Conservation (phyloP, 2,797 vertebrate species). For the Zalophus californianus region DNA sequence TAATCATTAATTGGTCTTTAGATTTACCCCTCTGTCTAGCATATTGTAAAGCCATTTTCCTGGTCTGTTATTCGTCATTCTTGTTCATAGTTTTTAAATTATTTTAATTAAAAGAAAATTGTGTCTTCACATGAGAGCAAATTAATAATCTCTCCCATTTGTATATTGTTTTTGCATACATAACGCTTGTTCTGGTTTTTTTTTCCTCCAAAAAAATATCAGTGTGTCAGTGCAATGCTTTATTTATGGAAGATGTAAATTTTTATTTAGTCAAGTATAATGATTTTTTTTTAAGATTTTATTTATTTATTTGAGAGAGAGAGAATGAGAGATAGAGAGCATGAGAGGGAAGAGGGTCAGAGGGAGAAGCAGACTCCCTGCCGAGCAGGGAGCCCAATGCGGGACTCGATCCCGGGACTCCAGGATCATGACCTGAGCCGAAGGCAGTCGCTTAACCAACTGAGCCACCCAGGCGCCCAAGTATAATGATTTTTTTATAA, state of each 20-base stretch:
- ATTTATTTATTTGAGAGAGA: no score
- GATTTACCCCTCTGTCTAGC: background rate
- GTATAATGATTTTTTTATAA: background rate
- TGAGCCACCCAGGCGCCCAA: background rate
- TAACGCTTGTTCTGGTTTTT: background rate
- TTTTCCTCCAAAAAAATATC: background rate
- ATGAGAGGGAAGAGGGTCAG: no score
- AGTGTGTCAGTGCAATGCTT: background rate
- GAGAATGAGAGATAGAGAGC: no score
- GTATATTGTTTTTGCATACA: background rate
- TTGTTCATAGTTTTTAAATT: background rate
- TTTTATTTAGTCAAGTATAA: conserved; percentile 11
- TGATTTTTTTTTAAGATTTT: background rate
- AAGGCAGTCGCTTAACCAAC: no score
- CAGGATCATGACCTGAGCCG: no score
- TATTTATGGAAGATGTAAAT: background rate
- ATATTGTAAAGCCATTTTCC: background rate
- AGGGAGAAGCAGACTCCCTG: no score
- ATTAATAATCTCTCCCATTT: background rate
- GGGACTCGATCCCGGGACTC: no score
- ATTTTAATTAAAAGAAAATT: conserved; percentile 4
- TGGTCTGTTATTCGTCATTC: background rate
- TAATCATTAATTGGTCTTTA: background rate
- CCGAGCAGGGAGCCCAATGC: no score
- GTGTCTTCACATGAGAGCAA: background rate